Evolutionary conservation across 2,797 vertebrate species (phyloP).

Genomic region (Bradypodion pumilum): DNA sequence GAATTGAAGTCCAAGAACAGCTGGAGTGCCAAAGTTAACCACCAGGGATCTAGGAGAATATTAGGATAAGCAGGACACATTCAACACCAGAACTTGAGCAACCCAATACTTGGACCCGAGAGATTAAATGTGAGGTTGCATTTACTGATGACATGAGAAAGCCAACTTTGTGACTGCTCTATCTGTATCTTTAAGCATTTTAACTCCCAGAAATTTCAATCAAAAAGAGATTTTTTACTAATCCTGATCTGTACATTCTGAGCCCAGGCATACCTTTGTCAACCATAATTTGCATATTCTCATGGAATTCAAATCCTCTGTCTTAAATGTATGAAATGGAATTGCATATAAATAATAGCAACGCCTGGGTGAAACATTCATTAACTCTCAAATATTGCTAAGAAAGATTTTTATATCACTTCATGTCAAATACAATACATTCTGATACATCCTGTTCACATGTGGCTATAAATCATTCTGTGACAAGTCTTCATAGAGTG

Average conservation of each 20-base stretch:
- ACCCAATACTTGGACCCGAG: background rate
- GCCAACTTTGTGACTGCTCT: background rate
- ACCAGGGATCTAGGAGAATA: too few relatives aligned
- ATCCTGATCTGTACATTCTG: background rate
- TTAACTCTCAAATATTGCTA: background rate
- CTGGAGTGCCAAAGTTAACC: too few relatives aligned
- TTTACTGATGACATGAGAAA: background rate
- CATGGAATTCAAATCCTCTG: background rate
- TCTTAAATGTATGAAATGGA: background rate
- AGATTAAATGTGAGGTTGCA: background rate
- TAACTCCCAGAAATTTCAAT: background rate
- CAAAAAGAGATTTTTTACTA: background rate
- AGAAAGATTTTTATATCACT: background rate
- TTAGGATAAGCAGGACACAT: background rate
- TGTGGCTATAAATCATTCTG: background rate
- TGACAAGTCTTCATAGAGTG: background rate
- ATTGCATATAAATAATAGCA: background rate
- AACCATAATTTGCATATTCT: background rate
- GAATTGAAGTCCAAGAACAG: too few relatives aligned
- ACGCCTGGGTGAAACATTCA: background rate
- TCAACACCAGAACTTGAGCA: background rate
- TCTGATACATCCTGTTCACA: background rate
- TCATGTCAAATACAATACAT: background rate
- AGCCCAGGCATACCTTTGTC: background rate
- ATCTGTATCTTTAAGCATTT: constrained; percentile 5